Evolutionary conservation across 1,140 invertebrate species (phyloP).

Genomic region (Bombus soroeensis): DNA sequence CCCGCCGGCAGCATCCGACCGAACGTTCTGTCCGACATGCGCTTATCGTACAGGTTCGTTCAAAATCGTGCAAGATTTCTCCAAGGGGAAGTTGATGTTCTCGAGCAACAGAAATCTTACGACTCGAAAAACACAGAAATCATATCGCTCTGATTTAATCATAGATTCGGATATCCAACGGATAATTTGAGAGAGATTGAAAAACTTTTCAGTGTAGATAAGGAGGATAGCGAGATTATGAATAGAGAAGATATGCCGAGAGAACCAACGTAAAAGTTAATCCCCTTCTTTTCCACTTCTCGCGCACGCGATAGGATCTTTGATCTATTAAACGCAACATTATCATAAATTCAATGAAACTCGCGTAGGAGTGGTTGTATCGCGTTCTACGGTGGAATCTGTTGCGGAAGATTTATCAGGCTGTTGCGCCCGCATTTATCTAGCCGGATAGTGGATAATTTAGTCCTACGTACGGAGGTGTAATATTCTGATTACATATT

Average conservation of each 20-base stretch:
- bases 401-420: conserved; percentile 49
- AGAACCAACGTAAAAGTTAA: background rate
- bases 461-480: conserved; percentile 54
- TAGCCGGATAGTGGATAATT: conserved; percentile 48
- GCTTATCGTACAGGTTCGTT: conserved; percentile 63
- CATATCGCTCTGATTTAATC: too few relatives aligned
- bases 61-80: conserved; percentile 48
- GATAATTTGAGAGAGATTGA: too few relatives aligned
- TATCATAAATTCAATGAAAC: conserved; percentile 36
- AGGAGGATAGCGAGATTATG: background rate
- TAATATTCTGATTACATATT: conserved; percentile 55
- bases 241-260: background rate
- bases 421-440: conserved; percentile 47
- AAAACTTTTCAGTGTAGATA: too few relatives aligned
- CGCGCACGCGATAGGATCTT: conserved; percentile 22
- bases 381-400: conserved; percentile 38
- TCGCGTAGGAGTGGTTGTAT: conserved; percentile 34
- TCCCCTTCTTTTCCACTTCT: background rate
- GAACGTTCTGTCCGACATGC: conserved; percentile 54
- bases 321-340: conserved; percentile 37
- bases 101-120: too few relatives aligned
- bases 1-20: conserved; percentile 80
- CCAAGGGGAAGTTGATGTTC: background rate
- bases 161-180: too few relatives aligned
- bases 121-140: too few relatives aligned